Conservation (phyloP, 2,113 vertebrate species). For the Marmota monax region DNA sequence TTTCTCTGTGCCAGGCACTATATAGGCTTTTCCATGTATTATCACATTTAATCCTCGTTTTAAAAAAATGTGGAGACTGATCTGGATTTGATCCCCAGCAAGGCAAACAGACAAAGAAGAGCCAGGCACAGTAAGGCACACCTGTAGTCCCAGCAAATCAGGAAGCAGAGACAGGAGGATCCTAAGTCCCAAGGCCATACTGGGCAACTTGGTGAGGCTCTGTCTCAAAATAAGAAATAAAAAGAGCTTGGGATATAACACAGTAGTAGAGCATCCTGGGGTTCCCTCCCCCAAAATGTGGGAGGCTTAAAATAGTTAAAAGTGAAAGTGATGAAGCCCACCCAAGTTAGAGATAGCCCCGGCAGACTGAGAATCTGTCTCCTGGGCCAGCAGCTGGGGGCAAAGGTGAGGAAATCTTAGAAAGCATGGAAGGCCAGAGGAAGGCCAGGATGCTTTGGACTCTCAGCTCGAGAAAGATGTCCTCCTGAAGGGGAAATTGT, state of each 20-base stretch:
- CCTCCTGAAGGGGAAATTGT: rapidly evolving
- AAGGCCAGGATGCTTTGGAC: rapidly evolving
- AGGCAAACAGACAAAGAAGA: too few relatives aligned
- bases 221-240: neutral
- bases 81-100: too few relatives aligned
- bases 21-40: rapidly evolving
- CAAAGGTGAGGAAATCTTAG: rapidly evolving
- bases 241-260: neutral
- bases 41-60: neutral
- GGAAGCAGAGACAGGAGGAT: neutral
- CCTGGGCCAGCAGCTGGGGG: neutral
- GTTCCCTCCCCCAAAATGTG: neutral
- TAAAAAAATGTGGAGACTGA: too few relatives aligned
- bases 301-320: neutral
- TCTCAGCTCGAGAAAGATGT: neutral
- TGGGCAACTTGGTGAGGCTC: neutral
- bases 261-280: neutral
- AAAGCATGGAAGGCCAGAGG: neutral
- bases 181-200: neutral
- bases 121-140: rapidly evolving
- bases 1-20: too few relatives aligned
- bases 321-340: neutral
- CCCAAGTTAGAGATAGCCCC: neutral
- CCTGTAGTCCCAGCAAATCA: neutral
- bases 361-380: rapidly evolving